These are phyloP conservation scores for Cistogaster globosa DNA, from an alignment of 2,888 invertebrate genomes.

Conservation along the genomic window DNA sequence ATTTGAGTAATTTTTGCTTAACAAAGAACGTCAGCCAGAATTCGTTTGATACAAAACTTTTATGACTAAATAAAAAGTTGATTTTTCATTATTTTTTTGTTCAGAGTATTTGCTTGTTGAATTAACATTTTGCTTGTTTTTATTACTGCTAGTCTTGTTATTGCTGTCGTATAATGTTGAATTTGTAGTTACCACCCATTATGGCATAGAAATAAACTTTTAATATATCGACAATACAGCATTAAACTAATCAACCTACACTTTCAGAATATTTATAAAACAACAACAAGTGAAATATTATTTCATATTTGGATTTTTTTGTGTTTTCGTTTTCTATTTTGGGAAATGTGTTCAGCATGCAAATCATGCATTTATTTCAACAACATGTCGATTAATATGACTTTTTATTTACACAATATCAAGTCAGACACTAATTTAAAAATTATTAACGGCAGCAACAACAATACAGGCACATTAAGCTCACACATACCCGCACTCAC, in stretches of 20 bases:
- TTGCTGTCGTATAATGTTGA: constrained; percentile 47
- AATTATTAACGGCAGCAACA: constrained; percentile 44
- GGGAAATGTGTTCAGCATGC: constrained; percentile 58
- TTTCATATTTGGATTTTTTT: constrained; percentile 21
- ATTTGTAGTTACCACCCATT: constrained; percentile 69
- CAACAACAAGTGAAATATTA: neutral
- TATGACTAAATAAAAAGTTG: neutral
- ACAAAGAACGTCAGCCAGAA: neutral
- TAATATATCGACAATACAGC: constrained; percentile 45
- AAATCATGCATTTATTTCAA: constrained; percentile 61
- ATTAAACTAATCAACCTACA: constrained; percentile 51
- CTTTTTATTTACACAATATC: constrained; percentile 63
- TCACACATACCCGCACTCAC: constrained; percentile 35
- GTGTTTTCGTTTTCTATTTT: constrained; percentile 15
- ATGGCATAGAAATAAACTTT: constrained; percentile 60
- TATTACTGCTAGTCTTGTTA: constrained; percentile 15
- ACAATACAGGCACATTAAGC: constrained; percentile 24
- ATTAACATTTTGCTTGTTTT: constrained; percentile 7
- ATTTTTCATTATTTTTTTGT: constrained; percentile 11
- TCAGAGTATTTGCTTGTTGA: constrained; percentile 20
- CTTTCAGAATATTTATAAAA: constrained; percentile 1
- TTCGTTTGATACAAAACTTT: neutral
- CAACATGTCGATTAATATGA: constrained; percentile 61
- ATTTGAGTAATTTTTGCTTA: neutral
- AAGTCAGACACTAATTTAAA: constrained; percentile 44